These are phyloP conservation scores for Eudasyphora cyanicolor DNA, from an alignment of 2,888 invertebrate species.

Conservation along the genomic window DNA sequence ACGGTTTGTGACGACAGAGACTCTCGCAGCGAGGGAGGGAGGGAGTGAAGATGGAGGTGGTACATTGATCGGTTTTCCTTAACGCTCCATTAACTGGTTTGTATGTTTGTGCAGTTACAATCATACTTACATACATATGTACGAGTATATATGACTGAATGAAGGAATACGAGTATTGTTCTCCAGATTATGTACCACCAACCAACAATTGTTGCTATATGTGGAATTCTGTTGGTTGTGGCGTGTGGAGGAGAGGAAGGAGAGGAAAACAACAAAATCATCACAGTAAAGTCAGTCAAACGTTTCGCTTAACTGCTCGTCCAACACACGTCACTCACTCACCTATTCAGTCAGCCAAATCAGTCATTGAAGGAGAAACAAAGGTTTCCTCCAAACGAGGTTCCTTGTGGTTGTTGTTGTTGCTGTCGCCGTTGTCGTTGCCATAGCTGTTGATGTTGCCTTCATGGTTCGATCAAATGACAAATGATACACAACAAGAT, in stretches of 20 bases:
- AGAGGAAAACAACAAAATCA: not conserved
- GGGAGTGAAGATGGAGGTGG: not conserved
- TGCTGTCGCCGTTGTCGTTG: conserved; percentile 13
- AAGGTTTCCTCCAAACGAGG: conserved; percentile 15
- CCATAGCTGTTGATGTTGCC: conserved; percentile 46
- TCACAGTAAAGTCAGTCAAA: conserved; percentile 33
- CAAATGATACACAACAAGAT: conserved; percentile 65
- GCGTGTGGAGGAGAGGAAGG: not conserved
- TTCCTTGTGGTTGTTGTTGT: conserved; percentile 3
- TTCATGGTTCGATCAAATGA: conserved; percentile 63
- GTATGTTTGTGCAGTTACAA: too few relatives aligned
- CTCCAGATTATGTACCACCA: conserved; percentile 11
- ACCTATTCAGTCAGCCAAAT: conserved; percentile 50
- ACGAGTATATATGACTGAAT: too few relatives aligned
- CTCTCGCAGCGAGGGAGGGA: not conserved
- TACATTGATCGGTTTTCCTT: conserved; percentile 54
- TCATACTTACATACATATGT: too few relatives aligned
- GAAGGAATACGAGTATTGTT: not conserved
- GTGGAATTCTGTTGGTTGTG: too few relatives aligned
- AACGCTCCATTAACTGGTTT: conserved; percentile 61
- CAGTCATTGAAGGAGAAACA: conserved; percentile 29
- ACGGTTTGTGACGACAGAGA: not conserved
- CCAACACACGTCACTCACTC: conserved; percentile 59
- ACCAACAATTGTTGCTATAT: not conserved
- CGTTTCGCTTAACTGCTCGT: conserved; percentile 46